Evolutionary conservation across 2,797 vertebrate species (phyloP), one percentile per base, ranked within the genome.

Genomic region (Taeniopygia guttata): DNA sequence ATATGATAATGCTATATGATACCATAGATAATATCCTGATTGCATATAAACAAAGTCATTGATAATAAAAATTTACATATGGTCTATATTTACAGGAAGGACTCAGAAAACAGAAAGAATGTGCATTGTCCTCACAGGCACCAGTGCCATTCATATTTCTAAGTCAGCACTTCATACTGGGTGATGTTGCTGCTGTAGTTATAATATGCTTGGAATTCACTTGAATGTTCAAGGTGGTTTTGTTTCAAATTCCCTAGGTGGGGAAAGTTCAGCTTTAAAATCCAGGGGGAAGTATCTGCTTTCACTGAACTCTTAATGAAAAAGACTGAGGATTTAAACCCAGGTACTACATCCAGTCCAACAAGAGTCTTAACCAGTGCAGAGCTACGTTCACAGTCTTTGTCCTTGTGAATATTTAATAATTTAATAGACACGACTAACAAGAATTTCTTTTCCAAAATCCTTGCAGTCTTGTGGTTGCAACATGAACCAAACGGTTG

Each of bases 401-500:
- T 80, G 68, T 67, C 85, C 54, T 69, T 75, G 17, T 93, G 66
- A 92, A 72, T 84, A 87, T 66, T 90, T 84, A 84, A 78, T 78
- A 91, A 90, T 86, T 68, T 42, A 95, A 58, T 16, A 84, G 69
- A 27, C 34, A 88, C 36, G 12, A 78, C 34, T 78, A 63, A 25
- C 38, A 81, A 54, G 54, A 20, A 64, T 81, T 90, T 88, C 26
- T 23, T 21, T 93, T 93, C 66, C 69, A 60, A 86, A 91, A 84
- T 68, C 49, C 22, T 74, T 48, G 48, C 59, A 77, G 13, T n/a
- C 21, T 79, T 45, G 26, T 56, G 38, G n/a, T 38, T 70, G 21
- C 13, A 72, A 23, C 43, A n/a, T 29, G 40, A 64, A 36, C 20
- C 43, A 77, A 77, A 90, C 27, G 40, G 51, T 46, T 86, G 67